A percentile compares a stretch with the other conserved stretches of the same genome.
Conservation (phyloP, 1,140 invertebrate species). For the Calosoma granatense region DNA sequence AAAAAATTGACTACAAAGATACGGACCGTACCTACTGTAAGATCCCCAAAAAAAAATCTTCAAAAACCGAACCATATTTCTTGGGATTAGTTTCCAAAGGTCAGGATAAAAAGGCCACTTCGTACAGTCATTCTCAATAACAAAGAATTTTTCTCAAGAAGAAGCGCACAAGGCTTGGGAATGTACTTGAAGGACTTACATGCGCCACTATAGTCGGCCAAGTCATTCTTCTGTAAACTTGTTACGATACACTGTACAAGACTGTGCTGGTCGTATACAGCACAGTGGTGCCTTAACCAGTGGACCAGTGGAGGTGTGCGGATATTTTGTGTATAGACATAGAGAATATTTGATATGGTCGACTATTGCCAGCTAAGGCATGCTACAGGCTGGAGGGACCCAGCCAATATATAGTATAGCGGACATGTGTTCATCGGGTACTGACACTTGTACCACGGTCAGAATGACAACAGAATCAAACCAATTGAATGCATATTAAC, state of each 20-base stretch:
- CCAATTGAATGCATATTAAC: too few species aligned
- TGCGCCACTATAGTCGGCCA: constrained; percentile 1
- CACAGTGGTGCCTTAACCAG: constrained; percentile 17
- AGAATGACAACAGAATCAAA: too few species aligned
- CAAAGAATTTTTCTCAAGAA: background rate
- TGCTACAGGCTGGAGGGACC: constrained; percentile 21
- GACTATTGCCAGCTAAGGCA: constrained; percentile 18
- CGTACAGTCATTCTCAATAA: background rate
- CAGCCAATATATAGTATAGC: constrained; percentile 20
- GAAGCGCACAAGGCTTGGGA: background rate
- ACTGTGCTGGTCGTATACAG: constrained; percentile 12
- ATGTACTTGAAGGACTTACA: constrained; percentile 8
- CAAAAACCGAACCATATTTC: background rate
- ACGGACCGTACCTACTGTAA: too few species aligned
- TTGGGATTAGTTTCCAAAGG: background rate
- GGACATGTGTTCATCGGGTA: constrained; percentile 16
- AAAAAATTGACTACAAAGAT: background rate
- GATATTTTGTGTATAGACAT: background rate
- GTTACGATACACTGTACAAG: background rate
- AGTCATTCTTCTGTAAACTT: background rate
- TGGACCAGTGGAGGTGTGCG: constrained; percentile 10
- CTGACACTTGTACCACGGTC: constrained; percentile 6
- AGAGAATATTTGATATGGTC: constrained; percentile 7
- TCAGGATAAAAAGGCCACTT: background rate
- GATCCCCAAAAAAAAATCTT: too few species aligned